Evolutionary conservation across 2,113 vertebrate genomes (phyloP), one percentile per base, ranked within the genome.

Genomic region (Chaetorhynchus papuensis): DNA sequence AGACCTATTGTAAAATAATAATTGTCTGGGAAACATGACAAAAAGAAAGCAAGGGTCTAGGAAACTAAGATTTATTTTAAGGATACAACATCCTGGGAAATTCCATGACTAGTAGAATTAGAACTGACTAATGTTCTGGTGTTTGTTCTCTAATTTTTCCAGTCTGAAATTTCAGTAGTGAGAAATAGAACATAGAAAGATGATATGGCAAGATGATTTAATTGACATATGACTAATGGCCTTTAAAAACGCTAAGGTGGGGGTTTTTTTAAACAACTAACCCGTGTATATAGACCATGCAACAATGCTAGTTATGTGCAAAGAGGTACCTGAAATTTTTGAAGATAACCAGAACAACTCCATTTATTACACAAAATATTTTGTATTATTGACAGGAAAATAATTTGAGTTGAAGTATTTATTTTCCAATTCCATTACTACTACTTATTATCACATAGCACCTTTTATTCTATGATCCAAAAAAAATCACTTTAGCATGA

Each of bases 181-280:
- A 91, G 91, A 96, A 94, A 80, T 5, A 69, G 70, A 95, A 85
- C 31, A 80, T 0, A 53, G 41, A 81, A 95, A 87, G 61, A 92
- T 41, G 53, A 86, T 76, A 92, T 6, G 11, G 54, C 70, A 93
- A 79, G 78, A 92, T 93, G 57, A 94, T 91, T 95, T 91, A 96
- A 93, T 19, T 85, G 82, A 72, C 63, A 88, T 94, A 92, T 93
- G 70, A 93, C 78, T 97, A 94, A 95, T 61, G 50, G 28, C 70
- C 75, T 92, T 87, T 83, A 69, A 88, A 97, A 94, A 72, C 65
- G 28, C 15, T 64, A n/a, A 11, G 4, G 11, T 14, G 28, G 8
- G 2, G 0, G 3, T 65, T 81, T 83, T 54, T 56, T 14, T 2
- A 35, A 81, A 52, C 6, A 75, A 66, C 39, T 60, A 41, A 64